phyloP scores from a whole-genome alignment of 2,888 invertebrate species.

The Lypha dubia region DNA sequence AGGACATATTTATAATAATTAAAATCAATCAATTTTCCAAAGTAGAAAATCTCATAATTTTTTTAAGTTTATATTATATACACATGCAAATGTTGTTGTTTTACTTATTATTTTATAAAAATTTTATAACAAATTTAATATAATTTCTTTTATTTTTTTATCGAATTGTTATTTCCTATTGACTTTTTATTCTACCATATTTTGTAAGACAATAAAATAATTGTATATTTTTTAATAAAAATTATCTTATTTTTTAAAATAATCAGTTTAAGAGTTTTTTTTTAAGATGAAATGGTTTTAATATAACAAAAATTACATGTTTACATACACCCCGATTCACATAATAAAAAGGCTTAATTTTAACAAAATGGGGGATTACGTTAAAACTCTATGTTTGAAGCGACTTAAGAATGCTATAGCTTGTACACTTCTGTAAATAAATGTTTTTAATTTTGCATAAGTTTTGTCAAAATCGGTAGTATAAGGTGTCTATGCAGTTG shows the following conservation, averaged over 20 bases:
- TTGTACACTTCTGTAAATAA: no score
- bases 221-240: conserved; percentile 45
- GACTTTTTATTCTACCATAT: conserved; percentile 68
- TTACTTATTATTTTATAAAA: conserved; percentile 25
- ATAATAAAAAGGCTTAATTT: no score
- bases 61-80: conserved; percentile 36
- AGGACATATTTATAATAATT: not conserved
- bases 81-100: conserved; percentile 26
- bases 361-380: no score
- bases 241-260: not conserved
- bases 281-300: no score
- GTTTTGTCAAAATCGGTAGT: no score
- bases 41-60: conserved; percentile 62
- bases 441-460: no score
- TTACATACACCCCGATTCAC: no score
- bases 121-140: conserved; percentile 45
- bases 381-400: no score
- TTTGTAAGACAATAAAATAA: conserved; percentile 47
- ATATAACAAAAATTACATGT: no score
- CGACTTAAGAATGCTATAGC: no score
- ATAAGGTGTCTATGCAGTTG: no score
- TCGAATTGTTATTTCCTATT: conserved; percentile 64
- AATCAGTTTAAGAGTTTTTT: not conserved
- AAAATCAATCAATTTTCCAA: not conserved
- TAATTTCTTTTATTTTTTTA: conserved; percentile 49